Evolutionary conservation across 2,113 vertebrate genomes (phyloP).

Genomic region (Rousettus leschenaultii): DNA sequence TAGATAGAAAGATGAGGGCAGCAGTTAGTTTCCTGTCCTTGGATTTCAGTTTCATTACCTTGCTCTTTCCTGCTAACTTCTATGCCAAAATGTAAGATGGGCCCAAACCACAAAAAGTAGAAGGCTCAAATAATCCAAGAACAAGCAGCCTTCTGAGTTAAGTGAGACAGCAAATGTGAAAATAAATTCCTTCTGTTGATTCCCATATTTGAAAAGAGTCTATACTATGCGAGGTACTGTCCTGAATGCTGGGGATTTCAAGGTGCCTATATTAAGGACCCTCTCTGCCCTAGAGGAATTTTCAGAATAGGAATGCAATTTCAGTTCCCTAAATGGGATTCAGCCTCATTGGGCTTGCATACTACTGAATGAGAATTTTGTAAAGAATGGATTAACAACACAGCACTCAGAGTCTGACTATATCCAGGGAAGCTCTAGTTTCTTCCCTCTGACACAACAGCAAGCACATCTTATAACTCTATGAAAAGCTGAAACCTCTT

Average conservation of each 20-base stretch:
- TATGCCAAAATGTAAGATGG: neutral
- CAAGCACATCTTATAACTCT: neutral
- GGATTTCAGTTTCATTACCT: neutral
- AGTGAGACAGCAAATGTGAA: neutral
- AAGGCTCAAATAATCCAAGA: neutral
- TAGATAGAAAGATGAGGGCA: neutral
- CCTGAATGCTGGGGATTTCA: neutral
- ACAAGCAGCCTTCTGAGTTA: neutral
- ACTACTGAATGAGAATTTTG: neutral
- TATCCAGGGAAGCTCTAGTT: neutral
- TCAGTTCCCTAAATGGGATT: neutral
- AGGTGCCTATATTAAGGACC: neutral
- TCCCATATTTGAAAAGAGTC: neutral
- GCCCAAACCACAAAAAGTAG: neutral
- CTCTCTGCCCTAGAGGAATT: neutral
- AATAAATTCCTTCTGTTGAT: neutral
- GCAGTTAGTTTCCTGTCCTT: neutral
- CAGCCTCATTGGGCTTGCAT: neutral
- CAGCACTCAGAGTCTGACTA: neutral
- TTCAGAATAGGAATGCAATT: neutral
- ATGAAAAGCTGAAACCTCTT: conserved; percentile 1
- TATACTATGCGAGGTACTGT: neutral
- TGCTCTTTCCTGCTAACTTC: neutral
- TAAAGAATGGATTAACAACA: neutral
- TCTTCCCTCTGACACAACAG: neutral